phyloP scores from a whole-genome alignment of 2,797 vertebrate species.

The Pachyuromys duprasi region DNA sequence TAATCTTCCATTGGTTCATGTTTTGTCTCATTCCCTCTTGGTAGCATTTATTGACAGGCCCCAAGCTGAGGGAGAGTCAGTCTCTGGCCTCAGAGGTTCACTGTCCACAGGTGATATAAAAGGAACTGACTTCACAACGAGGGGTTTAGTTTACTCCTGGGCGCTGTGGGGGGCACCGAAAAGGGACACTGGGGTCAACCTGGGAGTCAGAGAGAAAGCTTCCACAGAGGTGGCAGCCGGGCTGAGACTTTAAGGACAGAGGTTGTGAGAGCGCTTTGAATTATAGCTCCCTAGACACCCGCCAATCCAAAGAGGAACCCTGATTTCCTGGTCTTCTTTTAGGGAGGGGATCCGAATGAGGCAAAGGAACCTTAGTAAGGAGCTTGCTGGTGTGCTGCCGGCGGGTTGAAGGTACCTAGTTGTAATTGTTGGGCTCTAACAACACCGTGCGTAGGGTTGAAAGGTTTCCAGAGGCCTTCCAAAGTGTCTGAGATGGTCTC shows the following conservation, averaged over 20 bases:
- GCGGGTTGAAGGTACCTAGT: background rate
- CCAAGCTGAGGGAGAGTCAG: background rate
- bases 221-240: background rate
- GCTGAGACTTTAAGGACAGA: constrained; percentile 9
- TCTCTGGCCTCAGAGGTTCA: background rate
- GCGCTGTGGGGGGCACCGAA: background rate
- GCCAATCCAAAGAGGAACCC: background rate
- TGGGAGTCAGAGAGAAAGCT: background rate
- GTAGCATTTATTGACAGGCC: background rate
- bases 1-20: background rate
- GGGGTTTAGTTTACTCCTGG: too few relatives aligned
- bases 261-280: background rate
- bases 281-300: background rate
- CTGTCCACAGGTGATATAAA: background rate
- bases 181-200: background rate
- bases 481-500: constrained; percentile 21
- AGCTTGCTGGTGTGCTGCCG: background rate
- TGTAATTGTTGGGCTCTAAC: background rate
- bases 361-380: background rate
- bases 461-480: constrained; percentile 28
- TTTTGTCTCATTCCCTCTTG: background rate
- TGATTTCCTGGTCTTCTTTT: background rate
- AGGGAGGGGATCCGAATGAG: background rate
- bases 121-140: background rate
- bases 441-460: background rate